Evolutionary conservation across 2,888 invertebrate species (phyloP).

Genomic region (Tethea ocularis): DNA sequence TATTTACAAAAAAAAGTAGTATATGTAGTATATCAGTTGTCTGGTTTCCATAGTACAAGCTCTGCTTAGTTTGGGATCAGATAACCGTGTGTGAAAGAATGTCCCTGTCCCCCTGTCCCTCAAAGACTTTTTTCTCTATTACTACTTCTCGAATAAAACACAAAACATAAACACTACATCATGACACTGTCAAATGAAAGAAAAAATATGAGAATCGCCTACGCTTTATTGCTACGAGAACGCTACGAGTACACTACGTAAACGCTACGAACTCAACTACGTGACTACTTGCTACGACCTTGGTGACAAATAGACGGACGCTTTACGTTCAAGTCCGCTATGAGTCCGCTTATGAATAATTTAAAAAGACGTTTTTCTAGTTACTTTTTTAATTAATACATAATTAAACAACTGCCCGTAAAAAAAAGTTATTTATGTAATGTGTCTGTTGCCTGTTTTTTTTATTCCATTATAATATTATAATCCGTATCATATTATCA

Average conservation of each 20-base stretch:
- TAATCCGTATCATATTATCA: no score
- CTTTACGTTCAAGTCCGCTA: neutral
- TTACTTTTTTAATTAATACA: neutral
- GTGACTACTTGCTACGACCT: slow-evolving; percentile 10
- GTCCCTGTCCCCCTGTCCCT: no score
- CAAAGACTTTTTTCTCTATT: no score
- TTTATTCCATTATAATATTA: no score
- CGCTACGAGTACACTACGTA: slow-evolving; percentile 17
- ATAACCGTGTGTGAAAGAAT: no score
- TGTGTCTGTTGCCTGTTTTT: no score
- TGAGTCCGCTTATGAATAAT: neutral
- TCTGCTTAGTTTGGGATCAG: no score
- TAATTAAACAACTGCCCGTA: neutral
- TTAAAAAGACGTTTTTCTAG: neutral
- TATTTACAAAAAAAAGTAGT: no score
- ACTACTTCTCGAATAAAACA: neutral
- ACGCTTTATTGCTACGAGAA: slow-evolving; percentile 13
- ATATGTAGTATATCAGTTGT: no score
- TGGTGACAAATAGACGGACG: neutral
- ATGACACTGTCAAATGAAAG: neutral
- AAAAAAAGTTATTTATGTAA: no score
- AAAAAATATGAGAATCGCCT: slow-evolving; percentile 4
- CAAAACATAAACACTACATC: neutral
- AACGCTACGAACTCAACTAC: slow-evolving; percentile 12
- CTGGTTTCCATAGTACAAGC: no score